Conservation (phyloP, 2,888 invertebrate species). For the Hololepta plana region DNA sequence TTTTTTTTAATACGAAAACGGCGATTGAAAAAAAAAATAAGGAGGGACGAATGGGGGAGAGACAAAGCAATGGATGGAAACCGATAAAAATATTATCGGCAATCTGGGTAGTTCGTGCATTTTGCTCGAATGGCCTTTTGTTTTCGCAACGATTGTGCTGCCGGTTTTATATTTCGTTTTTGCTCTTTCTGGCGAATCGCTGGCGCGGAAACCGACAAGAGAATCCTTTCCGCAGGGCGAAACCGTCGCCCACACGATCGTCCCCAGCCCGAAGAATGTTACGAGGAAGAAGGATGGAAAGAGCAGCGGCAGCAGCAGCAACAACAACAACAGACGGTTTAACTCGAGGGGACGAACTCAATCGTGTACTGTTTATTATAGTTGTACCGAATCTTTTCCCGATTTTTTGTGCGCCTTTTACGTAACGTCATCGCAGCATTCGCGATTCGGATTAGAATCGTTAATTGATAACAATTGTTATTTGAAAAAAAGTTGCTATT, state of each 20-base stretch:
- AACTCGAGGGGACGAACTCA: too few species aligned
- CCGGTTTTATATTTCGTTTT: conserved; percentile 25
- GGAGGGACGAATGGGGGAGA: background rate
- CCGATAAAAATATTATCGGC: background rate
- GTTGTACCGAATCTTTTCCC: too few species aligned
- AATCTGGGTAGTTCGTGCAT: conserved; percentile 1
- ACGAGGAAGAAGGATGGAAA: conserved; percentile 8
- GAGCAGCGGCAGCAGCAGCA: too few species aligned
- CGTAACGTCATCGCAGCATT: too few species aligned
- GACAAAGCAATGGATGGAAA: background rate
- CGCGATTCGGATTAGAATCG: too few species aligned
- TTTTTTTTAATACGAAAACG: background rate
- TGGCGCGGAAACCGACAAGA: conserved; percentile 27
- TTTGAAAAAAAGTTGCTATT: too few species aligned
- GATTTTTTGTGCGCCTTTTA: too few species aligned
- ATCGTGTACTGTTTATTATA: too few species aligned
- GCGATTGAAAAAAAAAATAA: conserved; percentile 1
- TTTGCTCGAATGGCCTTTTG: conserved; percentile 22
- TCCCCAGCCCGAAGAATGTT: conserved; percentile 8
- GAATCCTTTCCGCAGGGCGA: conserved; percentile 27
- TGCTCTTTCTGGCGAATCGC: conserved; percentile 21
- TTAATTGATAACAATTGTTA: too few species aligned
- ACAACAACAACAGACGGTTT: too few species aligned
- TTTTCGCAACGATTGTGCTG: too few species aligned
- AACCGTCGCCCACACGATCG: too few species aligned